Evolutionary conservation across 2,113 vertebrate genomes (phyloP), one percentile per base, ranked within the genome.

Genomic region (Sturnira hondurensis): DNA sequence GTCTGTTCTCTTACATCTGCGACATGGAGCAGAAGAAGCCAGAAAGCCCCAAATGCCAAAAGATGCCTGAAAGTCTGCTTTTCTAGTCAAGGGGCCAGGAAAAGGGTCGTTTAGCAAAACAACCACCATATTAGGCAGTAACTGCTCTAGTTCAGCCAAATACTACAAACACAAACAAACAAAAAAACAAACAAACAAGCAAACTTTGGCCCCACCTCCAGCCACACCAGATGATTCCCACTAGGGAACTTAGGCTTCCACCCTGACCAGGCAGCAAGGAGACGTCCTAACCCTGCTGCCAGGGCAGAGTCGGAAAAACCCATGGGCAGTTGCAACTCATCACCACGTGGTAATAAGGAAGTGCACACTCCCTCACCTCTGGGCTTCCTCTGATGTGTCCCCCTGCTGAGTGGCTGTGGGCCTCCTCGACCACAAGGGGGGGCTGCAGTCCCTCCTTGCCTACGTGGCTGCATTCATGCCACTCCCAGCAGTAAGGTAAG

Each of bases 201-300:
- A 52, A 52, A 10, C 14, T 50, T 0, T 38, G 24, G 3, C 31
- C 10, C 52, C 13, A 36, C 13, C 7, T 13, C 2, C 4, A 33
- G 3, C 26, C 17, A 56, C 0, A 85, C 5, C 22, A 70, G 31
- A 87, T 81, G 52, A 61, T 47, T 14, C 4, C 7, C 1, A 14
- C 0, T 4, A 4, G 15, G 14, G 11, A 65, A 52, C 1, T 16
- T 67, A 31, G 7, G 22, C 1, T 7, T 74, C 10, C 2, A 43
- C 5, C 7, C 6, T 38, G 2, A 28, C 28, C 19, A 56, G 36
- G 12, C 4, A 43, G 0, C 82, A 50, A 41, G 2, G 13, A 80
- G 41, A 15, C 1, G 38, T 8, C 5, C 0, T 76, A 77, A 20
- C 6, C 13, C n/a, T 52, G 33, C 4, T 77, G n/a, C 19, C 16